Conservation (phyloP, 2,888 invertebrate species). For the Malacosoma neustria region DNA sequence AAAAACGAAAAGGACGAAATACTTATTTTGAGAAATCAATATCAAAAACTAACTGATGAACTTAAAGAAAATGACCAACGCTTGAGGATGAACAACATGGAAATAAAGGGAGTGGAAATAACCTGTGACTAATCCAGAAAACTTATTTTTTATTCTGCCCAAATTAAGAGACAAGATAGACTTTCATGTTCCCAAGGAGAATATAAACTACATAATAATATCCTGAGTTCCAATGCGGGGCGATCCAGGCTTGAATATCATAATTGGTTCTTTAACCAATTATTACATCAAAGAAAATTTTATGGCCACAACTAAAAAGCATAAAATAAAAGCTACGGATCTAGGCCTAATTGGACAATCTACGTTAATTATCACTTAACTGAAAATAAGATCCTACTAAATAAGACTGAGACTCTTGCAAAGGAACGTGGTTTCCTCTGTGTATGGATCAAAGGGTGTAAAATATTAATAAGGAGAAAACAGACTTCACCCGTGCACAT, state of each 20-base stretch:
- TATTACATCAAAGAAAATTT: constrained; percentile 15
- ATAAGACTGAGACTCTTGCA: constrained; percentile 10
- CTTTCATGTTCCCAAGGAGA: constrained; percentile 5
- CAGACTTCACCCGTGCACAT: constrained; percentile 6
- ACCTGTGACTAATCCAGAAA: constrained; percentile 5
- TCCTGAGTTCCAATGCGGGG: constrained; percentile 8
- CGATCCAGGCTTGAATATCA: constrained; percentile 5
- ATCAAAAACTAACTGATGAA: neutral
- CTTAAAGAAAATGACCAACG: constrained; percentile 5
- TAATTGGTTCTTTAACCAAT: constrained; percentile 11
- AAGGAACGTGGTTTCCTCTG: constrained; percentile 10
- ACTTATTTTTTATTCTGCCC: constrained; percentile 4
- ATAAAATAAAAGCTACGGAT: constrained; percentile 4
- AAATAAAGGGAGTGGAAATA: constrained; percentile 6
- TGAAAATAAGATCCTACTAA: constrained; percentile 14
- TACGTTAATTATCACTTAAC: constrained; percentile 17
- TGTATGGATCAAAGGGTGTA: constrained; percentile 11
- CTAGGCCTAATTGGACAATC: constrained; percentile 10
- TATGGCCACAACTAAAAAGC: constrained; percentile 9
- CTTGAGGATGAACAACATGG: too few relatives aligned
- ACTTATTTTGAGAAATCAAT: neutral
- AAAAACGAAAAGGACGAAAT: constrained; percentile 1
- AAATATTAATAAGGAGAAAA: constrained; percentile 12
- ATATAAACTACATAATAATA: constrained; percentile 10
- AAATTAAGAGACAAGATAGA: constrained; percentile 6